phyloP scores from a whole-genome alignment of 2,888 invertebrate genomes.

The Heterodera filipjevi region DNA sequence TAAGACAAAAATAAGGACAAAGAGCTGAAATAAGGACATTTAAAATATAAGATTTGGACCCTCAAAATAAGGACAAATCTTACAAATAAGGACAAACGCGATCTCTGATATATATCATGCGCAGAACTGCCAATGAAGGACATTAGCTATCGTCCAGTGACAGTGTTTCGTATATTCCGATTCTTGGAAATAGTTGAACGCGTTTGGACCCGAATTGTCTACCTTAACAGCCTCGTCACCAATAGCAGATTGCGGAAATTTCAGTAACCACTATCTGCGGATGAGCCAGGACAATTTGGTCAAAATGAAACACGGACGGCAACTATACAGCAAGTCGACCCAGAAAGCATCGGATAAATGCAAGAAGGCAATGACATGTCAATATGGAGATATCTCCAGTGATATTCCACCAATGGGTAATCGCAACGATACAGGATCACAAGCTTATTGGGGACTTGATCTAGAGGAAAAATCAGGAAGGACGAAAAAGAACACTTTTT shows the following conservation, averaged over 20 bases:
- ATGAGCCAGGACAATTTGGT: background rate
- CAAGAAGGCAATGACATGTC: conserved; percentile 4
- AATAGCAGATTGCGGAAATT: background rate
- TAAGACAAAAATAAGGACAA: no score
- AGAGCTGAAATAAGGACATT: no score
- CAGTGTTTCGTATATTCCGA: background rate
- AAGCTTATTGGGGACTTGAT: no score
- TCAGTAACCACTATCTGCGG: background rate
- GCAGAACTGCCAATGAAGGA: background rate
- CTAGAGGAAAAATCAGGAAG: no score
- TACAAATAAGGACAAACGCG: no score
- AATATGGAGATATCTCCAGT: conserved; percentile 4
- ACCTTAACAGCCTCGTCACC: conserved; percentile 3
- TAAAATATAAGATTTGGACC: no score
- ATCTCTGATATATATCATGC: no score
- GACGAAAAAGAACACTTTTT: no score
- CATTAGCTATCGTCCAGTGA: background rate
- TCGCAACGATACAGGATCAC: background rate
- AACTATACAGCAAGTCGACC: no score
- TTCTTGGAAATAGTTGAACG: background rate
- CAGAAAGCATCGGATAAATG: background rate
- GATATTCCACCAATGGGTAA: conserved; percentile 12
- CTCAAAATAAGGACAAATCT: no score
- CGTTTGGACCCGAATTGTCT: conserved; percentile 12
- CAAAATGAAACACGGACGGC: conserved; percentile 11